These are phyloP conservation scores for Cyclina sinensis DNA, from an alignment of 1,140 invertebrate species.

Conservation along the genomic window DNA sequence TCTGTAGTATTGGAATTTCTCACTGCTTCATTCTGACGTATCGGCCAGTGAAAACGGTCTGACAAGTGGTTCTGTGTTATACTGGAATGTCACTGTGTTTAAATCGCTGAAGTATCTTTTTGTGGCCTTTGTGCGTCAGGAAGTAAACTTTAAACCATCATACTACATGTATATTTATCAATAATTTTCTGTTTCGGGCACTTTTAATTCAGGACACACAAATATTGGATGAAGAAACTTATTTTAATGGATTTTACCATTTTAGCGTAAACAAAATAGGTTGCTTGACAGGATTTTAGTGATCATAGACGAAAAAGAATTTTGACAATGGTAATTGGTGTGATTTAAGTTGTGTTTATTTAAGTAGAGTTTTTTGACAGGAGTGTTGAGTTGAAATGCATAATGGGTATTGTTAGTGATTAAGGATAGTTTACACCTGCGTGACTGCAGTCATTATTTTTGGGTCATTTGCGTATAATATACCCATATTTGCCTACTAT, in stretches of 20 bases:
- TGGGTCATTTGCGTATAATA: neutral
- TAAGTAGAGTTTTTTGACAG: conserved; percentile 5
- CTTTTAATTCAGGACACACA: neutral
- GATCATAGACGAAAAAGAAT: neutral
- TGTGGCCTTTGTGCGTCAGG: neutral
- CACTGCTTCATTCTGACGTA: neutral
- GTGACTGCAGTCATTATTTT: neutral
- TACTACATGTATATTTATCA: too few species aligned
- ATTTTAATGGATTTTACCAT: neutral
- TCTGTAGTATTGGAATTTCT: conserved; percentile 23
- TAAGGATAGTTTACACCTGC: conserved; percentile 23
- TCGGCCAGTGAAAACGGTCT: neutral
- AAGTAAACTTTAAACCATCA: neutral
- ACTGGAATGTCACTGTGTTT: neutral
- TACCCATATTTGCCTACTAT: conserved; percentile 23
- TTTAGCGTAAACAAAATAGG: neutral
- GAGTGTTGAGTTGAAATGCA: neutral
- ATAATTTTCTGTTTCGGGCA: conserved; percentile 8
- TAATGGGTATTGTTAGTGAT: neutral
- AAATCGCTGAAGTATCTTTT: neutral
- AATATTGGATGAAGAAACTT: neutral
- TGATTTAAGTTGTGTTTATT: conserved; percentile 2
- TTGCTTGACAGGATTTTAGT: neutral
- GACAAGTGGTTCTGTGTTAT: neutral
- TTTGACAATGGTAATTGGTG: neutral